A percentile compares a stretch with the other conserved stretches of the same genome.
Evolutionary conservation across 2,797 vertebrate genomes (phyloP).

Genomic region (Chloroceryle amazona): DNA sequence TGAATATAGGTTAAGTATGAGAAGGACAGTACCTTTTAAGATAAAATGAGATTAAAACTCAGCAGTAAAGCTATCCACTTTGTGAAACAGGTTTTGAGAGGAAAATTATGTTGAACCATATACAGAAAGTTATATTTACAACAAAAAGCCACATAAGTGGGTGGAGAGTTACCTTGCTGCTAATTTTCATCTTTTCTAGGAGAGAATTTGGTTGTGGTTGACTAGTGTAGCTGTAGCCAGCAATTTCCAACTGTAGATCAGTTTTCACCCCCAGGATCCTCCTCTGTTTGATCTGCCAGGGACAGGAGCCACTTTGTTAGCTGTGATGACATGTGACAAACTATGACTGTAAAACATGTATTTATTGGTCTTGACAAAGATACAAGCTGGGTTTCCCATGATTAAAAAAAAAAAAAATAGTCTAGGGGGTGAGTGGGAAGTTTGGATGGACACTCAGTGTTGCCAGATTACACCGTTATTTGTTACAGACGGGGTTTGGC

Average conservation of each 20-base stretch:
- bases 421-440: background rate
- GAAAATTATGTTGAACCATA: background rate
- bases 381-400: background rate
- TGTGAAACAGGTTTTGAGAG: background rate
- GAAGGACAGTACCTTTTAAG: background rate
- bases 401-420: background rate
- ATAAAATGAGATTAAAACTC: background rate
- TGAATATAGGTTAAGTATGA: background rate
- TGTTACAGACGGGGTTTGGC: background rate
- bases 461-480: background rate
- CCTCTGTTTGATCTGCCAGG: slow-evolving; percentile 7
- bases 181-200: background rate
- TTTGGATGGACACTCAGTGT: background rate
- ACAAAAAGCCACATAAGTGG: background rate
- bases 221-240: background rate
- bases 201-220: background rate
- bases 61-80: background rate
- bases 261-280: background rate
- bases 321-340: background rate
- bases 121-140: background rate
- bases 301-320: background rate
- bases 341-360: background rate
- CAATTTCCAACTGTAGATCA: background rate
- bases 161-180: background rate
- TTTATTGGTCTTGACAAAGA: slow-evolving; percentile 9